Conservation (phyloP, 2,797 vertebrate genomes). For the Cyclura pinguis region DNA sequence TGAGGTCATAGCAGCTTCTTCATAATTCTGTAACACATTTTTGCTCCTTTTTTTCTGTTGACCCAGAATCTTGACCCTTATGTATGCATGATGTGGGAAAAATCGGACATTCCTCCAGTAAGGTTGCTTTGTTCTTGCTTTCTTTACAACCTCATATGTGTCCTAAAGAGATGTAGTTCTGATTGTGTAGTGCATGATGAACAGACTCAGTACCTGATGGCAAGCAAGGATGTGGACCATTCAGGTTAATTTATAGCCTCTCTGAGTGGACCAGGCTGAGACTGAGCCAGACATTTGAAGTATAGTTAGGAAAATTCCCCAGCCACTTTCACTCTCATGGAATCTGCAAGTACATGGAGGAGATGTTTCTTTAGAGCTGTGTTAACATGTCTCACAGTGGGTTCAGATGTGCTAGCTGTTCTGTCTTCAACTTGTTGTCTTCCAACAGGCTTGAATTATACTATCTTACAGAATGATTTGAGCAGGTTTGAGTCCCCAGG, state of each 20-base stretch:
- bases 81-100: background rate
- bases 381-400: background rate
- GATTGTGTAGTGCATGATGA: background rate
- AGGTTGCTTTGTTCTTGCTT: background rate
- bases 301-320: background rate
- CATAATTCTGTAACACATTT: background rate
- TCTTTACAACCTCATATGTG: background rate
- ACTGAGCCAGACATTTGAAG: background rate
- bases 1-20: background rate
- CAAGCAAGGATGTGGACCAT: background rate
- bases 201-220: background rate
- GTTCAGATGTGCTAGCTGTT: background rate
- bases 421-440: background rate
- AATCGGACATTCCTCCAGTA: background rate
- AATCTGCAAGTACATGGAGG: background rate
- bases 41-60: too few relatives aligned
- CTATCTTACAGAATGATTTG: background rate
- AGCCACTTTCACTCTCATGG: background rate
- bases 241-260: background rate
- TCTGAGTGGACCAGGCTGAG: background rate
- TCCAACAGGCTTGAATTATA: background rate
- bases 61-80: too few relatives aligned
- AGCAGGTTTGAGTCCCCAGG: constrained; percentile 33
- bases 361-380: background rate
- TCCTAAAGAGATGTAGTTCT: background rate